These are phyloP conservation scores for Nephila pilipes DNA, from an alignment of 1,140 invertebrate genomes.

Conservation along the genomic window DNA sequence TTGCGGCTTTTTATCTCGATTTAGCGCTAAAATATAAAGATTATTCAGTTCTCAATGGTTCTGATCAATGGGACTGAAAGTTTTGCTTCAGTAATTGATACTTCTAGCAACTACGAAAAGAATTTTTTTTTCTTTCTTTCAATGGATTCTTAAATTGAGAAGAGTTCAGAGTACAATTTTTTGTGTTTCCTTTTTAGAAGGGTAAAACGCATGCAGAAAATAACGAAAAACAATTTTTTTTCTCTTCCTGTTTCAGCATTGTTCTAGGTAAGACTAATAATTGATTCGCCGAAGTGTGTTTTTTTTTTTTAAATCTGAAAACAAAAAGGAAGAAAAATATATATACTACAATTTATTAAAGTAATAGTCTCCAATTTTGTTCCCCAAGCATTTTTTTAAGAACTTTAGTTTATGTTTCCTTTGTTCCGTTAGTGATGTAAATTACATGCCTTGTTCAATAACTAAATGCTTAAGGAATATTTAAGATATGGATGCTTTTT, in stretches of 20 bases:
- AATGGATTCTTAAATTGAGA: background rate
- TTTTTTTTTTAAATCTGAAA: too few relatives aligned
- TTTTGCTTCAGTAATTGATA: conserved; percentile 5
- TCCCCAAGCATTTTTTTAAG: too few relatives aligned
- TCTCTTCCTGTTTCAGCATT: background rate
- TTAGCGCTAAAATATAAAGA: background rate
- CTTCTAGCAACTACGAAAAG: background rate
- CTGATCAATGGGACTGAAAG: background rate
- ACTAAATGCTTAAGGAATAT: too few relatives aligned
- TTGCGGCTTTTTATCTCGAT: conserved; percentile 4
- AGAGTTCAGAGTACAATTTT: background rate
- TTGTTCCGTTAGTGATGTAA: too few relatives aligned
- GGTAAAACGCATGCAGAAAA: background rate
- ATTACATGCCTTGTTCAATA: too few relatives aligned
- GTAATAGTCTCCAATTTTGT: too few relatives aligned
- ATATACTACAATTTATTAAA: too few relatives aligned
- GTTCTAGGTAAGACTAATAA: background rate
- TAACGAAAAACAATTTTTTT: background rate
- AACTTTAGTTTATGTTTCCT: too few relatives aligned
- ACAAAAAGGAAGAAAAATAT: too few relatives aligned
- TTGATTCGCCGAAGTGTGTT: too few relatives aligned
- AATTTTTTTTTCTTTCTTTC: background rate
- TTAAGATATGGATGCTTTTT: too few relatives aligned
- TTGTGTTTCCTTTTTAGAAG: background rate
- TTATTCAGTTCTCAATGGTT: background rate